Evolutionary conservation across 2,888 invertebrate species (phyloP), one percentile per base, ranked within the genome.

Genomic region (Volucella inflata): DNA sequence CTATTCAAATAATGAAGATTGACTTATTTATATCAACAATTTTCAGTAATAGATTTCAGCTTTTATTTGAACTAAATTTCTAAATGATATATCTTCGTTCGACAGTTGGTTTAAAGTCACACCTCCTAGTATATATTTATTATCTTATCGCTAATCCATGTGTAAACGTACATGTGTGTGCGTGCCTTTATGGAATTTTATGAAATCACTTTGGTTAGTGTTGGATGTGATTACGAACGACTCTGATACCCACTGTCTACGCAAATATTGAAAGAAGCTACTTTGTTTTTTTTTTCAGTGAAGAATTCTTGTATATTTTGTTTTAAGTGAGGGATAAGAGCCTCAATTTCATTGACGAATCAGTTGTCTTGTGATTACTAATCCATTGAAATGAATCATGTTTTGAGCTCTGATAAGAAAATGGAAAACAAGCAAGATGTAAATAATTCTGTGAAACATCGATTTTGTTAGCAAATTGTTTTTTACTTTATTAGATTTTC

Each of bases 121-220:
- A 71, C 48, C 48, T 48, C 8, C 55, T 8, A 38, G 14, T n/a
- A 51, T 10, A 30, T 17, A 30, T 10, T 38, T 14, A n/a, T 55
- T 77, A 62, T 62, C 68, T 77, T 55, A 77, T 77, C 62, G 16
- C 16, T 10, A 48, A 38, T 51, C 8, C 42, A 40, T 59, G 48
- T 60, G 16, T 42, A 60, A 46, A n/a, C 3, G 6, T 2, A 44
- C 8, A 21, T 44, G 36, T 40, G 14, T 65, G 16, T 2, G 40
- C 42, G 30, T 30, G 21, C 42, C 1, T 46, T 1, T 30, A 57
- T 57, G 11, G 40, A 6, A 30, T 30, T 30, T 57, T 75, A 50
- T 59, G n/a, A 42, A 48, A 38, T 44, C 8, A 30, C 0, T 40
- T 57, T 59, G 21, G 12, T 57, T 17, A 9, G 44, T 44, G 11